phyloP scores from a whole-genome alignment of 2,797 vertebrate genomes.

The Hephaestus fuliginosus region DNA sequence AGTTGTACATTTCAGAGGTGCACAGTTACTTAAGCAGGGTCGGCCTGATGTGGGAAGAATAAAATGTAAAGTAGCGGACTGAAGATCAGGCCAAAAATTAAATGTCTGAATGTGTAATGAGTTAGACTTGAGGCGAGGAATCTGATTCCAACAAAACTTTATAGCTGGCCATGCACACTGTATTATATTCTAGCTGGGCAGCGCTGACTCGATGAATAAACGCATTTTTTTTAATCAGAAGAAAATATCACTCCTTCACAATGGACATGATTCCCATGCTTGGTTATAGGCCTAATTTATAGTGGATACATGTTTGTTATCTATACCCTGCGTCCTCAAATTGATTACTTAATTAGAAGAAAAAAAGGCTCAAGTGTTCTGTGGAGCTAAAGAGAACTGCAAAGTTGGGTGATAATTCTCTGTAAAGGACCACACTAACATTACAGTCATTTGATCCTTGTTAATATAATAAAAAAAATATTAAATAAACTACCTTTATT shows the following conservation, averaged over 20 bases:
- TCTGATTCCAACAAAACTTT: constrained; percentile 2
- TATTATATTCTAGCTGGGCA: not conserved
- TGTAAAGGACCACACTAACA: not conserved
- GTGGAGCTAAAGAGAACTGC: not conserved
- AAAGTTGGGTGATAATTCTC: not conserved
- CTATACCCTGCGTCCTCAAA: not conserved
- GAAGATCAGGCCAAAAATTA: not conserved
- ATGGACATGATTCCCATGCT: not conserved
- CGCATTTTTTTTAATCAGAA: not conserved
- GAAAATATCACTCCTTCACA: not conserved
- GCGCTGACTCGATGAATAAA: not conserved
- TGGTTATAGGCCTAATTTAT: not conserved
- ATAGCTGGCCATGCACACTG: constrained; percentile 16
- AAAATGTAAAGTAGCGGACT: not conserved
- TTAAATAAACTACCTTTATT: not conserved
- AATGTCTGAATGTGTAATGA: not conserved
- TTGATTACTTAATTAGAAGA: too few species aligned
- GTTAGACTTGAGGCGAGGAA: constrained; percentile 5
- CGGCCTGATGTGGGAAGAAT: not conserved
- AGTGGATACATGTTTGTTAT: not conserved
- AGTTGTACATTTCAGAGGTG: not conserved
- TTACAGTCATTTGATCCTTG: not conserved
- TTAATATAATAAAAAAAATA: not conserved
- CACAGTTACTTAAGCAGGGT: not conserved
- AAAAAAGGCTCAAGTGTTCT: not conserved